Evolutionary conservation across 1,140 invertebrate species (phyloP), one percentile per base, ranked within the genome.

Genomic region (Schlechtendalia chinensis): DNA sequence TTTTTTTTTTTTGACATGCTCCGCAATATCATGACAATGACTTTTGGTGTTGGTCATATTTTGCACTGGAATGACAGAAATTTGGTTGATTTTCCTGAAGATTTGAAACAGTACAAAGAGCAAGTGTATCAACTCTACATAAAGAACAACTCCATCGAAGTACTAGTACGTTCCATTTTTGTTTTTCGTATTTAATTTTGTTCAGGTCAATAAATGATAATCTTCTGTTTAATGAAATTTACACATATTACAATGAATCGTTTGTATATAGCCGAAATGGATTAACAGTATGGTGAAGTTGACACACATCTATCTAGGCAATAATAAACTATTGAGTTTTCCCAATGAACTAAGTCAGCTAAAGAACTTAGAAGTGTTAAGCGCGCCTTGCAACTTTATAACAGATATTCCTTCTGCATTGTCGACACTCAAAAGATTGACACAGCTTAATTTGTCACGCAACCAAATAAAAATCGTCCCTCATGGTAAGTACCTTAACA

Each of bases 51-150:
- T 19, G 75, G 75, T 32, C 29, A 79, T 79, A 79, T 79, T 14
- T 61, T 79, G 14, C 75, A 79, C 22, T 79, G 75, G 75, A 79
- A 79, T 22, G 75, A 79, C 17, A 79, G 75, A 17, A 79, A 79
- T 50, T 39, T 79, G 24, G 1, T 47, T 8, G 58, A 79, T 27
- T 79, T 79, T 50, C 75, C 75, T 6, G 56, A 59, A 61, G 39
- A 79, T 29, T 17, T 79, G 17, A 63, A 61, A 61, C 75, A 10
- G 4, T 29, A 63, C 22, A 61, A n/a, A 19, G 39, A 79, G 22
- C n/a, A n/a, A 14, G 58, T 79, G 10, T 47, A 47, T 79, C 75
- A 79, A 47, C 58, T 79, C 2, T 79, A 79, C 39, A 79, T 79
- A 12, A 79, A 79, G 50, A 79, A 79, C 45, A 79, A 79, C 39